Conservation (phyloP, 1,140 invertebrate species). For the Caenorhabditis remanei region DNA sequence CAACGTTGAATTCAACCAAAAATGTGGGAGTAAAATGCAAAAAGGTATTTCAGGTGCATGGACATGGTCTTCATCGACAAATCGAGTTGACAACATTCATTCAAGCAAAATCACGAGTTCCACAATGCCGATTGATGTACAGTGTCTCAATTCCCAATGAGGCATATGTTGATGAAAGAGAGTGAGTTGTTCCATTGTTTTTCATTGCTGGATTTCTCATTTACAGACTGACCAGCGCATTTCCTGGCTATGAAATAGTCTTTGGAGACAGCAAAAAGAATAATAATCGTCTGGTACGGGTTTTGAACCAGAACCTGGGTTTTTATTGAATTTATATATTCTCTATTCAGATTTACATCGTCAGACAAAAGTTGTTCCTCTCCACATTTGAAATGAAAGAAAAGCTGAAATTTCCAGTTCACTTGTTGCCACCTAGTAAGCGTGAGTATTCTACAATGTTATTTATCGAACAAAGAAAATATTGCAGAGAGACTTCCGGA, state of each 20-base stretch:
- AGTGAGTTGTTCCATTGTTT: not conserved
- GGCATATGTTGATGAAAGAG: constrained; percentile 10
- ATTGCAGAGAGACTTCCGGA: no score
- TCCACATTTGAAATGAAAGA: constrained; percentile 34
- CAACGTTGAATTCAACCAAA: no score
- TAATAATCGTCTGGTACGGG: no score
- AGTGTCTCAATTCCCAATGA: not conserved
- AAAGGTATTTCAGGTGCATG: not conserved
- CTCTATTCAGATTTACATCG: not conserved
- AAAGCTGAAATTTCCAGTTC: not conserved
- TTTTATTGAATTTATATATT: not conserved
- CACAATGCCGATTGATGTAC: constrained; percentile 22
- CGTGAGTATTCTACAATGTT: not conserved
- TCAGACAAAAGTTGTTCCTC: not conserved
- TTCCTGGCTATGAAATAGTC: not conserved
- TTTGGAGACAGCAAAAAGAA: not conserved
- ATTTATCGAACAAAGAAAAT: not conserved
- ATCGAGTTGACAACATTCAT: not conserved
- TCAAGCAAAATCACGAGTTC: not conserved
- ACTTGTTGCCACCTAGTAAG: constrained; percentile 8
- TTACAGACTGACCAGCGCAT: not conserved
- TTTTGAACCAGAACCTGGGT: not conserved
- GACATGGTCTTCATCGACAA: constrained; percentile 8
- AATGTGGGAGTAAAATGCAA: not conserved
- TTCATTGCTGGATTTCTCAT: not conserved